Percentiles rank a stretch among this genome's conserved stretches.
These are phyloP conservation scores for Brenthis ino DNA, from an alignment of 2,888 invertebrate genomes.

Conservation along the genomic window DNA sequence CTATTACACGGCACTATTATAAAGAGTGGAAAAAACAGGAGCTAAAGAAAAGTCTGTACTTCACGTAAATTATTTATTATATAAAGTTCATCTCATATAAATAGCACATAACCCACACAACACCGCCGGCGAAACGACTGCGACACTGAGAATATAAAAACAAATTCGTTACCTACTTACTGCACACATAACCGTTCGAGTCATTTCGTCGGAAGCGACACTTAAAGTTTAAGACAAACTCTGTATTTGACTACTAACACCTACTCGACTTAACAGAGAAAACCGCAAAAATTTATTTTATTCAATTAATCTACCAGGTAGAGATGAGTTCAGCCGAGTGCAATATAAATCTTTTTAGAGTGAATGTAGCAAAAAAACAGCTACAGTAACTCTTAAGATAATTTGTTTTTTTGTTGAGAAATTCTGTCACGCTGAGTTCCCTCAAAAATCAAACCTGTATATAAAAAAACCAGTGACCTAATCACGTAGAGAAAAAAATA, in stretches of 20 bases:
- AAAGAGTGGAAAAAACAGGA: conserved; percentile 17
- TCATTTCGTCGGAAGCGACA: conserved; percentile 26
- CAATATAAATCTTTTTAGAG: neutral
- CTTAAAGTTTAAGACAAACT: conserved; percentile 25
- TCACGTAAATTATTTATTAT: conserved; percentile 79
- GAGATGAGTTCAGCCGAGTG: conserved; percentile 11
- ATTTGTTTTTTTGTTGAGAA: neutral
- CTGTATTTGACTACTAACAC: conserved; percentile 20
- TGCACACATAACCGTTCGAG: conserved; percentile 16
- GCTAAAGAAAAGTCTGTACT: conserved; percentile 50
- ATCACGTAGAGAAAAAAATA: conserved; percentile 3
- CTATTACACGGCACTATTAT: conserved; percentile 18
- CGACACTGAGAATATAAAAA: conserved; percentile 29
- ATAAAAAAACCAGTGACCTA: conserved; percentile 5
- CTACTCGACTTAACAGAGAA: neutral
- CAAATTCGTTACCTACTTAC: conserved; percentile 23
- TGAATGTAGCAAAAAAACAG: conserved; percentile 2
- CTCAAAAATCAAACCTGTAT: neutral
- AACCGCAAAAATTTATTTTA: conserved; percentile 1
- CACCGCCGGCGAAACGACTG: conserved; percentile 44
- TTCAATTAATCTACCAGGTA: conserved; percentile 8
- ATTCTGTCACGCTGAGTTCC: neutral
- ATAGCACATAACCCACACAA: conserved; percentile 80
- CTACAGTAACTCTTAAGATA: neutral
- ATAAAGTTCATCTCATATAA: conserved; percentile 81